Base-by-base conservation (phyloP, 2,888 invertebrate genomes). In the Isotomurus palustris region DNA sequence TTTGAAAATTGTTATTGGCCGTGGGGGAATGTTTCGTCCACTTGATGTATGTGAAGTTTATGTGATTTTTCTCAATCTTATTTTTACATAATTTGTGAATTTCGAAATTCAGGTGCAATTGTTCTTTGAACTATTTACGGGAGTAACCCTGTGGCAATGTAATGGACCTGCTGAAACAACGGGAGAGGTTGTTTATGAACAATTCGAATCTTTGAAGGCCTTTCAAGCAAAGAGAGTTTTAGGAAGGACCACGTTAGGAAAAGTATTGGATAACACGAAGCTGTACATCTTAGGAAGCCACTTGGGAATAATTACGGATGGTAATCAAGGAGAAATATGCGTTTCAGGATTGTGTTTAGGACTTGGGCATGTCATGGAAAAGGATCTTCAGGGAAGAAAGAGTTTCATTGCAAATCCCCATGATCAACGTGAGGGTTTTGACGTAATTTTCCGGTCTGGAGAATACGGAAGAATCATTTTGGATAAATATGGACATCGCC, bases 101-200 rank as follows among this genome's bases (percentile, higher is more conserved):
- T 3, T 40, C 29, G 19, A 8, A 17, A 48, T 60, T 22, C 43
- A 51, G 44, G 53, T 32, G 10, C 43, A 54, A n/a, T 29, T 45
- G 70, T 92, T 91, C 78, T 89, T 89, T 74, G 78, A 81, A 32
- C 82, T 84, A 64, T 89, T 90, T 65, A 80, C 80, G 10, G 76
- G 78, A 1, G 84, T 85, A 62, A 78, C 80, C 17, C 76, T 93
- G 38, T 89, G 88, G 52, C 93, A 92, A 73, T 91, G 91, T 73
- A 92, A 91, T 72, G 93, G 93, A 0, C 90, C 91, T 66, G 91
- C 92, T 0, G 93, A 93, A 75, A 84, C 91, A 1, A 91, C 91
- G 86, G 92, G 90, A 0, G 92, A 91, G 73, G 90, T 92, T 2
- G 90, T 91, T 0, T 91, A 83, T 72, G 84, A 86, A 69, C 79